phyloP scores from a whole-genome alignment of 2,888 invertebrate species.

The Eristalis arbustorum region DNA sequence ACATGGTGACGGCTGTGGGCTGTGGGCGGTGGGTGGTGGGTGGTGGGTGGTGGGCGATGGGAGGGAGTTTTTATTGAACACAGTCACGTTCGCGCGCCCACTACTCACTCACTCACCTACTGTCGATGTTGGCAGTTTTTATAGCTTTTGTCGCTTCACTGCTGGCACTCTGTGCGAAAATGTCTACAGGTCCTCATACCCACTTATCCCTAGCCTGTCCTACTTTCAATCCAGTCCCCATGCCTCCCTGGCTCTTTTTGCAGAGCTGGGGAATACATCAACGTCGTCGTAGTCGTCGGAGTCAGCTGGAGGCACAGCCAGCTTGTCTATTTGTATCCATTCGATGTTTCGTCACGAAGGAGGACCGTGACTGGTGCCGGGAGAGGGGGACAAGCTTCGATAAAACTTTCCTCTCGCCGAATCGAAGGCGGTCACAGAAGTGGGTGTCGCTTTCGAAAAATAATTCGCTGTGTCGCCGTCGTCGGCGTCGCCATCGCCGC shows the following conservation, averaged over 20 bases:
- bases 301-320: slow-evolving; percentile 13
- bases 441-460: neutral
- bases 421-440: slow-evolving; percentile 24
- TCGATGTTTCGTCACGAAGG: slow-evolving; percentile 11
- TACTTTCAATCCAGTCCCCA: neutral
- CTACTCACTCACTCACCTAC: slow-evolving; percentile 11
- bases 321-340: slow-evolving; percentile 49
- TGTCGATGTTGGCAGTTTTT: slow-evolving; percentile 55
- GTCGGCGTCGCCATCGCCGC: neutral
- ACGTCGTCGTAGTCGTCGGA: slow-evolving; percentile 49
- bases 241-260: neutral
- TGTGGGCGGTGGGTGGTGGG: neutral
- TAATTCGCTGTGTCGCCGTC: neutral
- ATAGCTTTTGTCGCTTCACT: slow-evolving; percentile 50
- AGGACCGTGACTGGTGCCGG: no score
- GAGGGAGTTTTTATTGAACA: slow-evolving; percentile 58
- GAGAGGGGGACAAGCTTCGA: neutral
- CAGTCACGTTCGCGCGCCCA: slow-evolving; percentile 55
- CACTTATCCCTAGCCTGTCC: neutral
- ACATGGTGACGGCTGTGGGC: neutral
- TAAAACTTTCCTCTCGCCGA: slow-evolving; percentile 51
- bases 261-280: slow-evolving; percentile 5
- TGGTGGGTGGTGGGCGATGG: neutral
- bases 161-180: neutral
- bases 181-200: neutral